These are phyloP conservation scores for Myoxocephalus aenaeus DNA, from an alignment of 2,797 vertebrate species.

Conservation along the genomic window DNA sequence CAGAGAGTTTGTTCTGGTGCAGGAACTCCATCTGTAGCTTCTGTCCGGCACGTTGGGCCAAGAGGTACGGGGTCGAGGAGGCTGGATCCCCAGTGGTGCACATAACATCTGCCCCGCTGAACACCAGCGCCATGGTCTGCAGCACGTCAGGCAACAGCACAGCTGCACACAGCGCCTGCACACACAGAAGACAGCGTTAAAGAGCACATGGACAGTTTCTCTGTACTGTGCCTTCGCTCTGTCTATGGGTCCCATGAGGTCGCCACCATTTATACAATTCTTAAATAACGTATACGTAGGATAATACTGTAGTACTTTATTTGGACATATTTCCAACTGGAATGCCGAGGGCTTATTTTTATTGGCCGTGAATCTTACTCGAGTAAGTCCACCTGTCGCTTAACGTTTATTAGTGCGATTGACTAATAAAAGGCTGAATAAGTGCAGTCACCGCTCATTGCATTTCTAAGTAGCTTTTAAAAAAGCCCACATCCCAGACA, in stretches of 20 bases:
- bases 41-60: constrained; percentile 94
- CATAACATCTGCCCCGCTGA: constrained; percentile 95
- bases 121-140: constrained; percentile 91
- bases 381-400: constrained; percentile 30
- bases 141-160: constrained; percentile 90
- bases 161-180: constrained; percentile 91
- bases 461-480: constrained; percentile 46
- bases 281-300: constrained; percentile 15
- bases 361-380: constrained; percentile 18
- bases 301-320: constrained; percentile 1
- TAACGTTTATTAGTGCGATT: constrained; percentile 12
- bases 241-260: not conserved
- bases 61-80: constrained; percentile 91
- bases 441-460: constrained; percentile 30
- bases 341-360: constrained; percentile 23
- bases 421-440: constrained; percentile 30
- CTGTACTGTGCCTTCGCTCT: not conserved
- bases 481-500: constrained; percentile 33
- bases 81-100: constrained; percentile 91
- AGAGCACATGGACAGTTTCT: not conserved
- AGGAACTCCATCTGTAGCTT: constrained; percentile 97
- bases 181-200: constrained; percentile 10
- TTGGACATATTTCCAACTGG: not conserved
- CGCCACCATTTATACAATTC: not conserved
- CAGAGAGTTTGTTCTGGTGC: constrained; percentile 95